These are phyloP conservation scores for Girardia tigrina DNA, from an alignment of 2,888 invertebrate species.

Conservation along the genomic window DNA sequence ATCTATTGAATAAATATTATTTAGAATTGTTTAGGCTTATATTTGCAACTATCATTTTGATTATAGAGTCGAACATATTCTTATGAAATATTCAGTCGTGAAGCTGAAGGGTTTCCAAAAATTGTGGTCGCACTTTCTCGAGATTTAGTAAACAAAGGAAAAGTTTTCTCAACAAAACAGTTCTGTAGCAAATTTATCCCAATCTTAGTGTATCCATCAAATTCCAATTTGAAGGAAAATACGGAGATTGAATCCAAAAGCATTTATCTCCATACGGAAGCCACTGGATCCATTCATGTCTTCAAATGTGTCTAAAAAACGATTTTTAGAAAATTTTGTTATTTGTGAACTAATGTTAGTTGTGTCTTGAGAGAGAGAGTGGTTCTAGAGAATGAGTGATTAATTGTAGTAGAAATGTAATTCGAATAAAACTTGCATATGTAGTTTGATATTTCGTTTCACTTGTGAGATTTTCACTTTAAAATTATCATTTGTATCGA, in stretches of 20 bases:
- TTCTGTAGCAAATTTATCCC: conserved; percentile 11
- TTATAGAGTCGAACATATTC: background rate
- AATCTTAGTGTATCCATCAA: background rate
- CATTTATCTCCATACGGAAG: background rate
- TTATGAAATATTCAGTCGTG: background rate
- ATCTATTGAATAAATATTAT: background rate
- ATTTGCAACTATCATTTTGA: background rate
- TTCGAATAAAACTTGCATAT: background rate
- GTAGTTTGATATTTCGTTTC: background rate
- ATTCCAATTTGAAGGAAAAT: background rate
- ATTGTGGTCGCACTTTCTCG: background rate
- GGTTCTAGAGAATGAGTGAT: background rate
- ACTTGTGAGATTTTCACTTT: background rate
- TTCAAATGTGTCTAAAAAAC: background rate
- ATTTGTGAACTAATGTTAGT: background rate
- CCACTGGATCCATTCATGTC: conserved; percentile 14
- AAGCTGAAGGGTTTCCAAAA: background rate
- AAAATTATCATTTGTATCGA: too few species aligned
- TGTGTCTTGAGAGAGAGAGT: background rate
- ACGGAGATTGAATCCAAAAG: conserved; percentile 12
- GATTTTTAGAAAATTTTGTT: background rate
- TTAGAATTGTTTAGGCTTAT: background rate
- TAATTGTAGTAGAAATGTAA: background rate
- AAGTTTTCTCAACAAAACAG: background rate
- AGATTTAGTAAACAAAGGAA: background rate